Base-by-base conservation (phyloP, 2,797 vertebrate species). In the Gallinago solitaria region DNA sequence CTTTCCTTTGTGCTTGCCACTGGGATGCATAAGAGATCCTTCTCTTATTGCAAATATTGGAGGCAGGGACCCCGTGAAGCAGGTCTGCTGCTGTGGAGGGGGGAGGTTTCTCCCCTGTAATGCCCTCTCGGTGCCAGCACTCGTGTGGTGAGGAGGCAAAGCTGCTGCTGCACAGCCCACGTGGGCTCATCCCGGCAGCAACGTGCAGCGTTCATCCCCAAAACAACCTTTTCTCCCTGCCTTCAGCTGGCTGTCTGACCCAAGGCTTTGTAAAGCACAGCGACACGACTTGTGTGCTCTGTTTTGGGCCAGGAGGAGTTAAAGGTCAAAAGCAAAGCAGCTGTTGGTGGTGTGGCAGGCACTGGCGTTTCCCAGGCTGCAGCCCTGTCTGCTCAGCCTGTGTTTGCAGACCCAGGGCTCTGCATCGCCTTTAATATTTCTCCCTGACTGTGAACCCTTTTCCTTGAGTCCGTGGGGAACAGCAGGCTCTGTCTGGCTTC, bases 41-140 rank as follows among this genome's bases (percentile, higher is more conserved):
- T 15, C 48, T 71, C 53, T 39, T 2, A 0, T 0, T 12, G 35
- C 28, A 4, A 10, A 54, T 6, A 15, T 0, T 19, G 37, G 67
- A 45, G 73, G 1, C 30, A 5, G 27, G 21, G 90, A 69, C 9
- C 19, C 59, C 37, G 45, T 17, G 73, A n/a, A 77, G 83, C 39
- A 30, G 65, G 6, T 15, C 39, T 48, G 78, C 3, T 63, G 19
- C 3, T 56, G 17, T 3, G 7, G 19, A 24, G 24, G 33, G 48
- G 19, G 67, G 41, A 60, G 25, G 45, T 20, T n/a, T 68, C 78
- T 20, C 7, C 18, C 48, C 60, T 6, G 28, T n/a, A 1, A 74
- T 50, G 69, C 64, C 83, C 73, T 32, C 39, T 48, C 70, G 1
- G 81, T 18, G 74, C 83, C 76, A 33, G 61, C 47, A 4, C 24